phyloP scores from a whole-genome alignment of 2,797 vertebrate species.

The Microhierax caerulescens region DNA sequence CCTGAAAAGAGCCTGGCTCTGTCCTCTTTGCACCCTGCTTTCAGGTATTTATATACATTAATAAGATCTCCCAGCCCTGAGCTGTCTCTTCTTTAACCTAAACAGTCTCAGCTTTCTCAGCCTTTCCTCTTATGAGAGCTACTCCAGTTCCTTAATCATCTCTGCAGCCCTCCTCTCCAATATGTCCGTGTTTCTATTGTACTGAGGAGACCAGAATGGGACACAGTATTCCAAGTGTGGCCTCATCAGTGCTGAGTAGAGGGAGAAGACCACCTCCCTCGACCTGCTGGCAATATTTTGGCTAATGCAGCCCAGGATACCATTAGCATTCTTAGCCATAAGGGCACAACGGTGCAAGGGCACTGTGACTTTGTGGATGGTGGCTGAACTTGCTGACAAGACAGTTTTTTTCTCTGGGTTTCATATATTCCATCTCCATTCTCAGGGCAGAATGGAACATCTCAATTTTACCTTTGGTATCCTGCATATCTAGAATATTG shows the following conservation, averaged over 20 bases:
- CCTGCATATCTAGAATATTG: neutral
- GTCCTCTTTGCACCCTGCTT: neutral
- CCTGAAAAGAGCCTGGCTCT: neutral
- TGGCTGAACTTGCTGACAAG: neutral
- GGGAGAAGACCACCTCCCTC: neutral
- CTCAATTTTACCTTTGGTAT: neutral
- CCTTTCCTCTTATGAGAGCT: too few relatives aligned
- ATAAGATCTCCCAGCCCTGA: neutral
- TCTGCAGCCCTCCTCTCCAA: too few relatives aligned
- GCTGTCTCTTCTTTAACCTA: too few relatives aligned
- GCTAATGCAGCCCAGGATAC: neutral
- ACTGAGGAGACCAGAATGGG: neutral
- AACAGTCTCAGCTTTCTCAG: too few relatives aligned
- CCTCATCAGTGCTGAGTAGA: neutral
- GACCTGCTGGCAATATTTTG: neutral
- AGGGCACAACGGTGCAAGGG: neutral
- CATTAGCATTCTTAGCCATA: neutral
- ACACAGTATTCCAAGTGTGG: neutral
- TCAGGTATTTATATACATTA: neutral
- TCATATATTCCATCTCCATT: neutral
- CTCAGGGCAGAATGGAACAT: neutral
- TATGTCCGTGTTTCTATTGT: too few relatives aligned
- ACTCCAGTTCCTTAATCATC: too few relatives aligned
- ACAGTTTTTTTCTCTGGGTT: neutral
- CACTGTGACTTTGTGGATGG: neutral